These are phyloP conservation scores for Thereva unica DNA, from an alignment of 2,888 invertebrate species.

Conservation along the genomic window DNA sequence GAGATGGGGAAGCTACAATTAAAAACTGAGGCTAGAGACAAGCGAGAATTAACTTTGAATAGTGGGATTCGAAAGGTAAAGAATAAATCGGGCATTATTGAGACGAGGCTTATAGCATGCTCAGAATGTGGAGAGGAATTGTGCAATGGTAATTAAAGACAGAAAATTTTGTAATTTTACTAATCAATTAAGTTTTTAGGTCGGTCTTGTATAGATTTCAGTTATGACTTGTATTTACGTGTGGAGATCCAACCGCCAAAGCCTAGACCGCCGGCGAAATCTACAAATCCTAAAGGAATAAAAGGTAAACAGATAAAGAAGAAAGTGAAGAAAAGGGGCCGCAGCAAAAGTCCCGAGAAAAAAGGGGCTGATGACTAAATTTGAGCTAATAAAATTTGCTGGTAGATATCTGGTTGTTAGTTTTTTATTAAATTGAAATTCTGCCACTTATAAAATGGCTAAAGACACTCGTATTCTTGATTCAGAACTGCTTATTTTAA, in stretches of 20 bases:
- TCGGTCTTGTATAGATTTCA: conserved; percentile 55
- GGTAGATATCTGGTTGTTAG: too few relatives aligned
- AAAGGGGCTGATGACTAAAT: conserved; percentile 21
- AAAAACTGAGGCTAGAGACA: conserved; percentile 73
- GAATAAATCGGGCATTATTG: conserved; percentile 80
- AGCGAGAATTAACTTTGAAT: conserved; percentile 68
- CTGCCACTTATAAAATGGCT: too few relatives aligned
- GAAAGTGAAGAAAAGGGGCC: conserved; percentile 4
- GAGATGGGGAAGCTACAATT: conserved; percentile 80
- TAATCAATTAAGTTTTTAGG: conserved; percentile 45
- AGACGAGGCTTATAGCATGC: conserved; percentile 75
- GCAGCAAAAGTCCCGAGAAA: conserved; percentile 22
- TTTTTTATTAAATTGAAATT: too few relatives aligned
- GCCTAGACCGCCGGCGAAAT: conserved; percentile 48
- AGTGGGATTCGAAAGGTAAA: conserved; percentile 75
- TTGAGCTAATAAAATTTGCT: too few relatives aligned
- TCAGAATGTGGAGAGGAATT: conserved; percentile 84
- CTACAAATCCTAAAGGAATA: conserved; percentile 43
- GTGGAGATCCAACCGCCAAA: conserved; percentile 53
- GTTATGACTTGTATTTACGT: conserved; percentile 56
- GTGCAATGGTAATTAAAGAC: conserved; percentile 66
- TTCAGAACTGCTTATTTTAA: too few relatives aligned
- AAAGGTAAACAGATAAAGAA: conserved; percentile 14
- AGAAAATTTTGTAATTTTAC: conserved; percentile 2
- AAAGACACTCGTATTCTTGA: too few relatives aligned